A percentile compares a stretch with the other conserved stretches of the same genome.
Conservation (phyloP, 2,113 vertebrate genomes). For the Pimephales promelas region DNA sequence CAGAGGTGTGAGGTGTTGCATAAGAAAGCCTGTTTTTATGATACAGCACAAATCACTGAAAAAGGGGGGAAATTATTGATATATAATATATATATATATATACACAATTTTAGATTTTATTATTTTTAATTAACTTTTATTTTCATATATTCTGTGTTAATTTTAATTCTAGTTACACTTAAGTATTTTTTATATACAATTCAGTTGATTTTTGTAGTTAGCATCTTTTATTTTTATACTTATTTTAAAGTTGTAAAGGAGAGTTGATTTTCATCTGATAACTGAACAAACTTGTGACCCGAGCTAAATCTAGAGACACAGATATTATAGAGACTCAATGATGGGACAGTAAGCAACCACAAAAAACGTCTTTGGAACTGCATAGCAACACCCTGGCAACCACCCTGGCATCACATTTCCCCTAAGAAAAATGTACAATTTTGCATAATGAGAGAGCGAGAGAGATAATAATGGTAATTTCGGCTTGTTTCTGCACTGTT, state of each 20-base stretch:
- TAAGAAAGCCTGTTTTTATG: conserved; percentile 33
- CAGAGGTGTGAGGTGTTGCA: not conserved
- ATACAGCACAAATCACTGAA: not conserved
- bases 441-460: conserved; percentile 1
- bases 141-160: not conserved
- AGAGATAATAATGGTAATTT: conserved; percentile 37
- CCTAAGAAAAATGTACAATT: too few relatives aligned
- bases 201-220: too few relatives aligned
- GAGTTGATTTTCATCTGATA: not conserved
- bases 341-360: not conserved
- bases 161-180: not conserved
- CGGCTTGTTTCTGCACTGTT: conserved; percentile 52
- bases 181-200: too few relatives aligned
- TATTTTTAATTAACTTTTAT: not conserved
- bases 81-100: too few relatives aligned
- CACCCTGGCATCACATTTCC: too few relatives aligned
- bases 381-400: too few relatives aligned
- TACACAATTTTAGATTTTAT: not conserved
- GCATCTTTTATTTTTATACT: too few relatives aligned
- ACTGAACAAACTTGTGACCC: not conserved
- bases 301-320: not conserved
- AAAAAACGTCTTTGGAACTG: not conserved
- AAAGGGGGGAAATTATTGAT: not conserved
- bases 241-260: too few relatives aligned
- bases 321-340: not conserved